Evolutionary conservation across 2,888 invertebrate genomes (phyloP), one percentile per base, ranked within the genome.

Genomic region (Eupithecia pulchellata): DNA sequence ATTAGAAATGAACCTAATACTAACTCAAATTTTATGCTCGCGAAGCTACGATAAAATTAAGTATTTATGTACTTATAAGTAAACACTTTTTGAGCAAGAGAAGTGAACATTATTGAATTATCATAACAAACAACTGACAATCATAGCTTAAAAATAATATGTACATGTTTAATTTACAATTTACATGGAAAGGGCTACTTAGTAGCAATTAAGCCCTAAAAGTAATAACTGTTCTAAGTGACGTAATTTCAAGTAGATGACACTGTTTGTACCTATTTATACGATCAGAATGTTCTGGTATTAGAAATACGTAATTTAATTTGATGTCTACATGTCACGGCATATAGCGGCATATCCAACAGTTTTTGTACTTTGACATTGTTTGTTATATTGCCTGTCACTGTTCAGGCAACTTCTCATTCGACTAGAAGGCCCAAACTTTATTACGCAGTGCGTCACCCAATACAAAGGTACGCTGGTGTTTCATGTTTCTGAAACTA

Each of bases 401-500:
- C 32, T 32, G 34, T 61, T 20, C 61, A 34, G 20, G 32, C 13
- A 60, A 42, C 39, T 57, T 34, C 57, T 27, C 39, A n/a, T n/a
- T 57, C n/a, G 34, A 61, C 47, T 52, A 52, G 62, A 32, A 61
- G 32, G 30, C 42, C 14, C 6, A 20, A 32, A 63, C 20, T 71
- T 68, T 62, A 64, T 66, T 39, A 60, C 57, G 17, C 66, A 58
- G 42, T 58, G 36, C 64, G 55, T 64, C 62, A 36, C 55, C 39
- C 55, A 70, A 78, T n/a, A n/a, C 57, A 69, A 77, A 77, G 72
- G 73, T 61, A 70, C 57, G 57, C 57, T 14, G 6, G 57, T 75
- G 79, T 76, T 72, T 79, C 64, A 52, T 66, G 68, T 77, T 77
- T 70, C 71, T 29, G 67, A 69, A 78, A 79, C 72, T 69, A 17